Conservation (phyloP, 2,113 vertebrate genomes). For the Toxostoma redivivum region DNA sequence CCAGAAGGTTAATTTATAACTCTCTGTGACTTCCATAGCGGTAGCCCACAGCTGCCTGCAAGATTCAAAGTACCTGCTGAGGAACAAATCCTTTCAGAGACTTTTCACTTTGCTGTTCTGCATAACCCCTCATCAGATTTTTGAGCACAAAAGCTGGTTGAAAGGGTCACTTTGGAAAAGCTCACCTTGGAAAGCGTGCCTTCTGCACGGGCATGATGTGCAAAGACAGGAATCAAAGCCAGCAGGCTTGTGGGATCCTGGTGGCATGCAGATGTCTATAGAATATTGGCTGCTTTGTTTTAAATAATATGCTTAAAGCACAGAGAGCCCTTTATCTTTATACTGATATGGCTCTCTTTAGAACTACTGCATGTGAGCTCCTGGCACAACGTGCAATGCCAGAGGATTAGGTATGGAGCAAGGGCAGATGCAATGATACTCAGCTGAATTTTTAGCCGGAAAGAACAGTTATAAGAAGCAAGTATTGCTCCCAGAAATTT, state of each 20-base stretch:
- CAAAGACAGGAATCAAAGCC: background rate
- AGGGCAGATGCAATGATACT: background rate
- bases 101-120: background rate
- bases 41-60: background rate
- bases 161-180: background rate
- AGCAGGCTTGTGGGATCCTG: background rate
- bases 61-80: background rate
- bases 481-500: background rate
- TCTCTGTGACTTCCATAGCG: background rate
- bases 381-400: background rate
- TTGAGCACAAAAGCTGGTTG: background rate
- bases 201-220: accelerated
- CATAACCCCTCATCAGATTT: background rate
- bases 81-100: background rate
- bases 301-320: background rate
- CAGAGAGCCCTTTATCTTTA: background rate
- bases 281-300: background rate
- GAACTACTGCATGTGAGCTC: background rate
- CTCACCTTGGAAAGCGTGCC: background rate
- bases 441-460: background rate
- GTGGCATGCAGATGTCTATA: background rate
- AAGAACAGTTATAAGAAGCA: background rate
- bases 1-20: background rate
- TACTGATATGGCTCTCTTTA: background rate
- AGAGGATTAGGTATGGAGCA: background rate